Percentiles rank a stretch among this genome's conserved stretches.
These are phyloP conservation scores for Automeris io DNA, from an alignment of 2,888 invertebrate species.

Conservation along the genomic window DNA sequence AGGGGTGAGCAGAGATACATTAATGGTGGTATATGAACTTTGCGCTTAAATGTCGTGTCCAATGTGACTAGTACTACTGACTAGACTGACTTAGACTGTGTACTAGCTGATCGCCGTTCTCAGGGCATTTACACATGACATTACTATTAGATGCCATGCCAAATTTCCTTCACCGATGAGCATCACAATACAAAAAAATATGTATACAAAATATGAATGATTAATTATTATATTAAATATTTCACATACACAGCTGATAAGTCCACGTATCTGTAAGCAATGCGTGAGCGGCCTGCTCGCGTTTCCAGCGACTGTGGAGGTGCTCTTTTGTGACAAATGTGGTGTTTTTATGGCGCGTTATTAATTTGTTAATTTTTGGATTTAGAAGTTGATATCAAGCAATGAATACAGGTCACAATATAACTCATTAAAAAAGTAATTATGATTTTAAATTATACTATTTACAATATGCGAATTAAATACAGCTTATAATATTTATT, in stretches of 20 bases:
- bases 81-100: too few species aligned
- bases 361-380: background rate
- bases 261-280: background rate
- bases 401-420: background rate
- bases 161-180: too few species aligned
- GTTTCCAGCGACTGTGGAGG: background rate
- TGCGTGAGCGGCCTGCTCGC: background rate
- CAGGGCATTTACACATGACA: too few species aligned
- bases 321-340: background rate
- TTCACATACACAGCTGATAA: background rate
- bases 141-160: too few species aligned
- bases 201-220: background rate
- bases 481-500: too few species aligned
- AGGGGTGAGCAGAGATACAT: too few species aligned
- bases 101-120: too few species aligned
- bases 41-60: too few species aligned
- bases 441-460: background rate
- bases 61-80: too few species aligned
- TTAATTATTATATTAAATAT: background rate
- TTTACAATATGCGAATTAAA: too few species aligned
- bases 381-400: background rate
- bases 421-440: background rate
- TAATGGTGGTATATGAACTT: too few species aligned
- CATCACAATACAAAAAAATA: too few species aligned
- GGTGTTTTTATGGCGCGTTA: background rate